Percentiles rank a stretch among this genome's conserved stretches.
phyloP scores from a whole-genome alignment of 1,140 invertebrate species.

The Zaprionus lachaisei region DNA sequence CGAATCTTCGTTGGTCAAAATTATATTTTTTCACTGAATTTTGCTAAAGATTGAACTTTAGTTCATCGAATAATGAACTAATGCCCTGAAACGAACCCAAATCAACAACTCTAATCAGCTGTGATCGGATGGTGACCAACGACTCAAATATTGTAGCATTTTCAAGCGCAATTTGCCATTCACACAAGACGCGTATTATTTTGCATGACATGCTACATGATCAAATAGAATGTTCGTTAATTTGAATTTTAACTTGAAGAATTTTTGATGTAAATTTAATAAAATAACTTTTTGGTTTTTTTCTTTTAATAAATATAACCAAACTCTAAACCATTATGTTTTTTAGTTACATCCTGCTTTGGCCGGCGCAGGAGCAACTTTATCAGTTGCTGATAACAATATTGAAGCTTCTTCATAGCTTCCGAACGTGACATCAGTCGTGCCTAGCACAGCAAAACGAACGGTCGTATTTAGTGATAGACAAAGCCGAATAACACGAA shows the following conservation, averaged over 20 bases:
- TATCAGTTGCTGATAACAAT: conserved; percentile 45
- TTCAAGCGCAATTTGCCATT: not conserved
- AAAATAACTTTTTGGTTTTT: too few relatives aligned
- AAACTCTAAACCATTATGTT: not conserved
- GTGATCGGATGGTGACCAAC: not conserved
- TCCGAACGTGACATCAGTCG: conserved; percentile 39
- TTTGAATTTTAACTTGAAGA: conserved; percentile 2
- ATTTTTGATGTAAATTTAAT: not conserved
- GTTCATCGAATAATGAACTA: too few relatives aligned
- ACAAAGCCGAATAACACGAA: conserved; percentile 18
- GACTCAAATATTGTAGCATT: not conserved
- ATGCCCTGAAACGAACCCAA: too few relatives aligned
- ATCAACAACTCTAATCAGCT: conserved; percentile 21
- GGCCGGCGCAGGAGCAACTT: conserved; percentile 24
- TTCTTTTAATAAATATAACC: not conserved
- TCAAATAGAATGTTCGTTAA: conserved; percentile 3
- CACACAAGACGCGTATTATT: not conserved
- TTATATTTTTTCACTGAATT: too few relatives aligned
- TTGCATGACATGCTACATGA: conserved; percentile 12
- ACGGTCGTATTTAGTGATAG: conserved; percentile 36
- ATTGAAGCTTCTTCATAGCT: conserved; percentile 31
- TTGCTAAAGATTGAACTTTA: too few relatives aligned
- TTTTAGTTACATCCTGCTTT: conserved; percentile 1
- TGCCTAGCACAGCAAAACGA: conserved; percentile 41
- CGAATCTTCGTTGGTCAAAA: too few relatives aligned